phyloP scores from a whole-genome alignment of 2,797 vertebrate genomes.

The Pteronotus mesoamericanus region DNA sequence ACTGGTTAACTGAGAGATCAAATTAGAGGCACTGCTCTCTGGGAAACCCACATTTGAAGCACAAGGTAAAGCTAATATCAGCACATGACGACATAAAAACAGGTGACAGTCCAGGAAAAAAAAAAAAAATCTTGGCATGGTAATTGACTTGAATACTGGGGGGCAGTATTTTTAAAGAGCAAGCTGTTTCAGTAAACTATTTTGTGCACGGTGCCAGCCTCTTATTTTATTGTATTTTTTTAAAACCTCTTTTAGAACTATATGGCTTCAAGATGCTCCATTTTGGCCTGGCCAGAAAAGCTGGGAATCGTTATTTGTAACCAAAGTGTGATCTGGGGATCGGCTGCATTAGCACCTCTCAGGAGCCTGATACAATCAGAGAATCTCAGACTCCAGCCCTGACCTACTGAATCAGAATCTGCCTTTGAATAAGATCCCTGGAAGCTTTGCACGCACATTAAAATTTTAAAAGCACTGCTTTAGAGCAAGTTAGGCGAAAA shows the following conservation, averaged over 20 bases:
- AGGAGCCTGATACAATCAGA: not conserved
- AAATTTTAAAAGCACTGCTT: not conserved
- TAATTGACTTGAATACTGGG: not conserved
- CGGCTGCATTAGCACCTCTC: not conserved
- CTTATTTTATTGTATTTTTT: not conserved
- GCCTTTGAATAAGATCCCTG: not conserved
- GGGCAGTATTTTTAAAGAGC: not conserved
- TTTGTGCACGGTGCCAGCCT: not conserved
- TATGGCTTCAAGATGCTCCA: not conserved
- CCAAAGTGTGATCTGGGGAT: not conserved
- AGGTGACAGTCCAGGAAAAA: not conserved
- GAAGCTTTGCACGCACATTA: not conserved
- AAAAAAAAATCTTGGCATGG: not conserved
- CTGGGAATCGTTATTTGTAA: not conserved
- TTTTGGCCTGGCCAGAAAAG: not conserved
- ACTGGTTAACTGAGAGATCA: not conserved
- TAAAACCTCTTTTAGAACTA: not conserved
- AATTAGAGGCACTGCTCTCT: not conserved
- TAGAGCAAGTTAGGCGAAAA: not conserved
- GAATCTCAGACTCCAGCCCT: not conserved
- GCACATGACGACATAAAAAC: not conserved
- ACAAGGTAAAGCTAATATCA: not conserved
- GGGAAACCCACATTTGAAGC: not conserved
- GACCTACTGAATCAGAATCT: not conserved
- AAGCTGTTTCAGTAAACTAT: not conserved